A percentile compares a stretch with the other conserved stretches of the same genome.
Conservation (phyloP, 2,113 vertebrate genomes). For the Phrynosoma blainvillii region DNA sequence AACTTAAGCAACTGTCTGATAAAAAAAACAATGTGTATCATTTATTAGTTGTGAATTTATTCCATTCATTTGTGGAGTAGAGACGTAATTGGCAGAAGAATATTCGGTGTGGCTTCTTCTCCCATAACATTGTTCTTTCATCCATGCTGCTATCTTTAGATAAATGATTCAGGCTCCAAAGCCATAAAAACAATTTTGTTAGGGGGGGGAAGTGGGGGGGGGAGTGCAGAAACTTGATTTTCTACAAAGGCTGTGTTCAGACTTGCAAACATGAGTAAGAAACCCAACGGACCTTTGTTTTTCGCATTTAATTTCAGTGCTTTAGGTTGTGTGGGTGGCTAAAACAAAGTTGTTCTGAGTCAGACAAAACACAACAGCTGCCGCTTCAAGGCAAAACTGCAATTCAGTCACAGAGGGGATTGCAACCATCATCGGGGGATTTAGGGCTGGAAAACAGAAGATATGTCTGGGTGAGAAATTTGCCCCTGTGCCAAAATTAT, state of each 20-base stretch:
- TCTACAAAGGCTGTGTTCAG: conserved; percentile 20
- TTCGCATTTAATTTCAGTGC: background rate
- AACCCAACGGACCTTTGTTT: conserved; percentile 22
- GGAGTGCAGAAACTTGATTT: background rate
- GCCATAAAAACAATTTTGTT: conserved; percentile 33
- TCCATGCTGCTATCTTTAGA: conserved; percentile 18
- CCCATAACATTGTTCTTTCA: background rate
- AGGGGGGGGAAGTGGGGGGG: background rate
- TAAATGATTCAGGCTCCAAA: conserved; percentile 21
- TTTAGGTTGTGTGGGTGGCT: conserved; percentile 27
- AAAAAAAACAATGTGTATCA: no score
- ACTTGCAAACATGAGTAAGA: background rate
- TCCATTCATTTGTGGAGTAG: background rate
- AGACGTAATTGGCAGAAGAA: background rate
- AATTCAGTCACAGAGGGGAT: background rate
- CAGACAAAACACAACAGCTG: conserved; percentile 23
- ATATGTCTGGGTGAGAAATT: background rate
- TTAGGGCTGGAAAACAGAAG: background rate
- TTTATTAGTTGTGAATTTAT: background rate
- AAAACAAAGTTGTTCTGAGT: conserved; percentile 46
- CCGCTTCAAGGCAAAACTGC: background rate
- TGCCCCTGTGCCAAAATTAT: background rate
- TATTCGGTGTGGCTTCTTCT: background rate
- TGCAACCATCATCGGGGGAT: background rate
- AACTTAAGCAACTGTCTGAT: no score